These are phyloP conservation scores for Drepanosiphum platanoidis DNA, from an alignment of 2,888 invertebrate species.

Conservation along the genomic window DNA sequence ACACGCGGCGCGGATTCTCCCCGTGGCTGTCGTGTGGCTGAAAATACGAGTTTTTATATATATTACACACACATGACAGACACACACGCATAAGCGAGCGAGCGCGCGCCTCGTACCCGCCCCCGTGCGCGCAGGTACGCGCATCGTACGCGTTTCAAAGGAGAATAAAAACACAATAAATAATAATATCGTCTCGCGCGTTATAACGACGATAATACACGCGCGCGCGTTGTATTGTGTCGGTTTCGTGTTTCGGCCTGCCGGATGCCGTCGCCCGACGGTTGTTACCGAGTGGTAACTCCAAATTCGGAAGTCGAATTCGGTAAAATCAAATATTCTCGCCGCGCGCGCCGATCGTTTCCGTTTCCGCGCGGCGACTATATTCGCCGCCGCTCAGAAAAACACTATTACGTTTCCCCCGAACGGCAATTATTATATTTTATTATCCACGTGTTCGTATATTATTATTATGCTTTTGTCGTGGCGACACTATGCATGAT, in stretches of 20 bases:
- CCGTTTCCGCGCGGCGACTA: constrained; percentile 45
- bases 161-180: neutral
- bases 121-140: neutral
- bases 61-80: neutral
- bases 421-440: neutral
- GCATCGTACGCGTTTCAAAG: neutral
- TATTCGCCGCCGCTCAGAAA: neutral
- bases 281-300: neutral
- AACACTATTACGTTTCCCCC: neutral
- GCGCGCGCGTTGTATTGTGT: neutral
- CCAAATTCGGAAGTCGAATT: constrained; percentile 28
- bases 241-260: too few relatives aligned
- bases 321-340: constrained; percentile 36
- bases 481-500: neutral
- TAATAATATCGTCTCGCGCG: neutral
- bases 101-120: neutral
- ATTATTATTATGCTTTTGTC: neutral
- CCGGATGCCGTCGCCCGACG: neutral
- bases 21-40: constrained; percentile 31
- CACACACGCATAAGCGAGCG: too few relatives aligned
- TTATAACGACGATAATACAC: neutral
- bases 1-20: constrained; percentile 13
- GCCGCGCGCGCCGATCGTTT: constrained; percentile 13
- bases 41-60: neutral
- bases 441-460: too few relatives aligned